A percentile compares a stretch with the other conserved stretches of the same genome.
Evolutionary conservation across 2,797 vertebrate species (phyloP).

Genomic region (Miichthys miiuy): DNA sequence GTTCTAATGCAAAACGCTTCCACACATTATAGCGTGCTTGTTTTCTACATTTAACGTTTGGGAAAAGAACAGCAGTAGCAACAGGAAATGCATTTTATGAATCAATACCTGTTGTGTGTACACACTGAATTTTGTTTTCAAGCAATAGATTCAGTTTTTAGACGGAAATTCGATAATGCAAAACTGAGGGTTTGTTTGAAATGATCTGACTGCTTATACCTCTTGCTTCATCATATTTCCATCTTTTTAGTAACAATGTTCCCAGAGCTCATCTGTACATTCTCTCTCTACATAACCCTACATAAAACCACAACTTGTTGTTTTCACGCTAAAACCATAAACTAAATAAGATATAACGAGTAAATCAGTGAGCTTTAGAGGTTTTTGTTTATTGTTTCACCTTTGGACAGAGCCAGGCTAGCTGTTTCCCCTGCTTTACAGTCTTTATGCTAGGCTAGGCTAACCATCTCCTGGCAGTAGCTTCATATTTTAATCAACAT

Average conservation of each 20-base stretch:
- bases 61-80: neutral
- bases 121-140: neutral
- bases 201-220: neutral
- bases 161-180: too few relatives aligned
- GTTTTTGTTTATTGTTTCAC: neutral
- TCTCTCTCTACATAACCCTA: neutral
- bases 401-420: neutral
- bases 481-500: neutral
- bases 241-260: neutral
- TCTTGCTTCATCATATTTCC: neutral
- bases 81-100: neutral
- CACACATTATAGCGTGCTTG: neutral
- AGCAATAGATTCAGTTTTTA: neutral
- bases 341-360: neutral
- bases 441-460: neutral
- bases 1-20: conserved; percentile 23
- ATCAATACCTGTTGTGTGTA: too few relatives aligned
- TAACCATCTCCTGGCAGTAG: neutral
- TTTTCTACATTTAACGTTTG: conserved; percentile 3
- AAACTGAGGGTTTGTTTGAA: neutral
- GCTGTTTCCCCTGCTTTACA: too few relatives aligned
- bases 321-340: neutral
- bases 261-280: neutral
- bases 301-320: neutral
- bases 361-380: neutral